Evolutionary conservation across 2,888 invertebrate genomes (phyloP), one percentile per base, ranked within the genome.

Genomic region (Pocota personata): DNA sequence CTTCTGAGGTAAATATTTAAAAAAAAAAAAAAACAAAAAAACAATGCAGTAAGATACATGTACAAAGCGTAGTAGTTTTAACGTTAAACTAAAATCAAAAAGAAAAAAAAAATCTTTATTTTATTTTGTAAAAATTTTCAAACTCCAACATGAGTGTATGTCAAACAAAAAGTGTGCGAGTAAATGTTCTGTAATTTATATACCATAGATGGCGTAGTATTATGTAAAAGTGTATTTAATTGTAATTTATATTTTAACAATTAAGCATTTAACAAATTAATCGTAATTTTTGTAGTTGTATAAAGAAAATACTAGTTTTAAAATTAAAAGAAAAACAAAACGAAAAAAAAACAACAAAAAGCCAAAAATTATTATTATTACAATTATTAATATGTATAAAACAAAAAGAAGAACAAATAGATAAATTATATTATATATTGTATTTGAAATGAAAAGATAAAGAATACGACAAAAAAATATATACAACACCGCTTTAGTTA

Each of bases 341-440:
- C 14, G 37, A n/a, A 52, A 52, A 64, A n/a, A 52, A 52, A 64
- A 7, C 27, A 62, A 40, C 24, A 64, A 58, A 60, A 84, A 71
- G 80, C 84, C 84, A 84, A 84, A 84, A 84, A 84, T 73, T 60
- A 79, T 52, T 69, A 77, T 35, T 43, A 79, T 43, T 71, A 78
- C 24, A 58, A 58, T 43, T 30, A 48, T 40, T 64, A 66, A 50
- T 78, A 27, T 75, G 64, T 80, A 14, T 27, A 35, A 62, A 73
- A 58, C 2, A 21, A 46, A 58, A 24, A 21, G 1, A 55, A 52
- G n/a, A 62, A 75, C 32, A 71, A 66, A 72, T 82, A 86, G 75
- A 82, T 67, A 82, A 77, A 86, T 86, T 82, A 86, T 82, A 86
- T 79, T 82, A 77, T 77, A 76, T 72, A 82, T 77, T 86, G 64